Evolutionary conservation across 2,888 invertebrate species (phyloP), one percentile per base, ranked within the genome.

Genomic region (Shargacucullia verbasci): DNA sequence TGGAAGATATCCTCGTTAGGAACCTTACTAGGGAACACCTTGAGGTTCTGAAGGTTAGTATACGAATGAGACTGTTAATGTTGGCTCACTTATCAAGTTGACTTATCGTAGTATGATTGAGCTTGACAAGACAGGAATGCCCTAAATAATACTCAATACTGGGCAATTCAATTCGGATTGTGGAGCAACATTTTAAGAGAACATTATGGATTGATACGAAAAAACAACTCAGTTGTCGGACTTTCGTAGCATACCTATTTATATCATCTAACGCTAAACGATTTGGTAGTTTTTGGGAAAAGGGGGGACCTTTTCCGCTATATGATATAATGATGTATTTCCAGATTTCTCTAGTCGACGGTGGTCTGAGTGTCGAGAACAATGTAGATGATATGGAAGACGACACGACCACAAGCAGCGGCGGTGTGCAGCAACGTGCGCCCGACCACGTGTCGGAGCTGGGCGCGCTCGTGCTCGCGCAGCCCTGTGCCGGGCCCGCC

Each of bases 1-100:
- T 98, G 0, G 97, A 98, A 80, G 98, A 98, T 79, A 97, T 98
- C 92, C 92, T 99, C 45, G 97, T 98, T 61, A 94, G 98, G 57
- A 97, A 97, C 57, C 90, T 98, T 53, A 98, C 98, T 0, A 95
- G 98, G 59, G 99, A 99, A 86, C 98, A 98, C 82, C 89, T 99
- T 25, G 98, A 98, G 75, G 95, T 98, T 0, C 87, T 98, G 20
- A 96, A 96, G 91, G 95, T 95, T 59, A 61, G 68, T 58, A 14
- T 58, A 14, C 2, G 13, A 37, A 29, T 20, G 20, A 20, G 4
- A 20, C 4, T 20, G n/a, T n/a, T n/a, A n/a, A n/a, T n/a, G n/a
- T n/a, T n/a, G n/a, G n/a, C n/a, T n/a, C n/a, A n/a, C n/a, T n/a
- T n/a, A n/a, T n/a, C n/a, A n/a, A n/a, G n/a, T n/a, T n/a, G n/a